A percentile compares a stretch with the other conserved stretches of the same genome.
Evolutionary conservation across 2,888 invertebrate genomes (phyloP).

Genomic region (Cordilura impudica): DNA sequence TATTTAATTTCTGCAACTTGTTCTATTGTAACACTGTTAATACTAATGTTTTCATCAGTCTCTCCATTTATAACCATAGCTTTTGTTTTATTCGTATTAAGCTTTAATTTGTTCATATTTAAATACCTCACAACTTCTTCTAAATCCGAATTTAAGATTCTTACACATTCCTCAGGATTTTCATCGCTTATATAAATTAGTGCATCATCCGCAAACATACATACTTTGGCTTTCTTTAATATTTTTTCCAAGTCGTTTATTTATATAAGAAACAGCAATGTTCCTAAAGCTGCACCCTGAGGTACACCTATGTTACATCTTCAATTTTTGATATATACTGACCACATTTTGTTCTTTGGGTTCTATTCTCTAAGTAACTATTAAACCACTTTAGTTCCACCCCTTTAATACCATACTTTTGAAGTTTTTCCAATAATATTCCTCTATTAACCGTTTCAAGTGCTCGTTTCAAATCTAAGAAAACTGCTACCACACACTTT

Average conservation of each 20-base stretch:
- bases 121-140: background rate
- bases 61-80: no score
- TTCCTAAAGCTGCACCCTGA: conserved; percentile 6
- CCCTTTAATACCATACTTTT: background rate
- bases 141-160: background rate
- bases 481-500: background rate
- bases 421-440: background rate
- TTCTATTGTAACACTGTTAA: no score
- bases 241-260: background rate
- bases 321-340: background rate
- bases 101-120: background rate
- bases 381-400: background rate
- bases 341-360: conserved; percentile 14
- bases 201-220: background rate
- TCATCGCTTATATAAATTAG: background rate
- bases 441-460: background rate
- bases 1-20: no score
- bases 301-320: background rate
- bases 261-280: background rate
- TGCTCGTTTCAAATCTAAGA: no score
- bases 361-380: background rate
- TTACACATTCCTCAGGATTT: background rate
- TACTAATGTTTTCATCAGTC: no score
- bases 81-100: background rate
- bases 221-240: background rate